A percentile compares a stretch with the other conserved stretches of the same genome.
Evolutionary conservation across 1,140 invertebrate genomes (phyloP).

Genomic region (Cotesia vestalis): DNA sequence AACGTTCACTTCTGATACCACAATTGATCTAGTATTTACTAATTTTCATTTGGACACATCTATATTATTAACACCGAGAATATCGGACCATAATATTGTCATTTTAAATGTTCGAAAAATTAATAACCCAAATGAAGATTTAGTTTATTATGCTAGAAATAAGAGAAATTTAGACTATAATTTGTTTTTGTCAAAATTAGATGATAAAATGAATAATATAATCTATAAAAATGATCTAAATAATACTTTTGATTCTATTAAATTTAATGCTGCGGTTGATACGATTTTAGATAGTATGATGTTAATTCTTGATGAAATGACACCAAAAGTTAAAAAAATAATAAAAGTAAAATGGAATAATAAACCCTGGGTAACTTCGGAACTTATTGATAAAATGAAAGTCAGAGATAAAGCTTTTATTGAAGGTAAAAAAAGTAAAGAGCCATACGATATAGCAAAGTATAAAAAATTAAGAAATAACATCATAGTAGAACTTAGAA

Average conservation of each 20-base stretch:
- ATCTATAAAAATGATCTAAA: neutral
- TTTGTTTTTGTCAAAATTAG: neutral
- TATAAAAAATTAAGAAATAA: slow-evolving; percentile 12
- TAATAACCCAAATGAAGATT: neutral
- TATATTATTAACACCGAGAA: slow-evolving; percentile 28
- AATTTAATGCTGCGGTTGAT: neutral
- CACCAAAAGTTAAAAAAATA: neutral
- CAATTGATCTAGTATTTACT: slow-evolving; percentile 31
- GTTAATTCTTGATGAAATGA: neutral
- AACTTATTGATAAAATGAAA: neutral
- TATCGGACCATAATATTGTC: slow-evolving; percentile 25
- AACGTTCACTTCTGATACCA: slow-evolving; percentile 19
- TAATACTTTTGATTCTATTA: neutral
- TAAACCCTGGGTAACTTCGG: slow-evolving; percentile 11
- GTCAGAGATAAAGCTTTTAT: neutral
- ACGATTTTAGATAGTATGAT: neutral
- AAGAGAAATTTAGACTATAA: neutral
- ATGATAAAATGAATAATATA: neutral
- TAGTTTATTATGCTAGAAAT: slow-evolving; percentile 3
- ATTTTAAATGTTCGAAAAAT: neutral
- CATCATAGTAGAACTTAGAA: neutral
- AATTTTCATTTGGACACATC: slow-evolving; percentile 12
- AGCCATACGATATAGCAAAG: neutral
- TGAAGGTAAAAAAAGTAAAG: no score
- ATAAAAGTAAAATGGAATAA: slow-evolving; percentile 16